These are phyloP conservation scores for Epinephelus malabaricus DNA, from an alignment of 2,797 vertebrate genomes.

Conservation along the genomic window DNA sequence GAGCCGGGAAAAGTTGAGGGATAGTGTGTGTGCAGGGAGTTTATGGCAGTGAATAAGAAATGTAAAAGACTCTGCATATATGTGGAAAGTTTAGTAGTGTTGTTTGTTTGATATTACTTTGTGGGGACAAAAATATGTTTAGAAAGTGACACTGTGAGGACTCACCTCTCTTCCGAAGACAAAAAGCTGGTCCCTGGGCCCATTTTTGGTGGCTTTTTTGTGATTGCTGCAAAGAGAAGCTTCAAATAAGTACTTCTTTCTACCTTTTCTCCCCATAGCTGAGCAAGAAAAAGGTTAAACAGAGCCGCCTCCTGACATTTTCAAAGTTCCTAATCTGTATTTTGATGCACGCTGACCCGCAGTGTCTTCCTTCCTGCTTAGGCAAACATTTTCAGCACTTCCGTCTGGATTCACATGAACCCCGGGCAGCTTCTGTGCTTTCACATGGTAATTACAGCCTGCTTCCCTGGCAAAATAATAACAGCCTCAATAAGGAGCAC, in stretches of 20 bases:
- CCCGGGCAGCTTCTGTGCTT: conserved; percentile 61
- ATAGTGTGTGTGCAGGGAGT: conserved; percentile 58
- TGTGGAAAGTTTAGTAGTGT: conserved; percentile 46
- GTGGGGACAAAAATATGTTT: background rate
- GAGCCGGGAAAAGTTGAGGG: conserved; percentile 64
- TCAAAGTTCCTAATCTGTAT: conserved; percentile 61
- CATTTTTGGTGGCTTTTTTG: background rate
- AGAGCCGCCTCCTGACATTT: conserved; percentile 75
- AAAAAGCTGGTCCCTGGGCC: background rate
- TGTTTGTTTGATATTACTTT: conserved; percentile 31
- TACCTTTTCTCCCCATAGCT: conserved; percentile 19
- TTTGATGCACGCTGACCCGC: conserved; percentile 64
- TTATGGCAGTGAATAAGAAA: conserved; percentile 55
- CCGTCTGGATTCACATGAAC: conserved; percentile 58
- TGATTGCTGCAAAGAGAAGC: conserved; percentile 20
- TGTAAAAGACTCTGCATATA: conserved; percentile 26
- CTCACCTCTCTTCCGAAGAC: conserved; percentile 6
- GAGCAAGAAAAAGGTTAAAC: conserved; percentile 66
- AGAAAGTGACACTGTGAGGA: conserved; percentile 8
- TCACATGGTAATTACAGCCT: conserved; percentile 79
- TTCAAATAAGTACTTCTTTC: conserved; percentile 17
- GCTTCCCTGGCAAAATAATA: conserved; percentile 77
- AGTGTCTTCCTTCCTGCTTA: conserved; percentile 58
- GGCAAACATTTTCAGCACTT: conserved; percentile 63
- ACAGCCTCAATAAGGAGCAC: conserved; percentile 73